A percentile compares a stretch with the other conserved stretches of the same genome.
Evolutionary conservation across 2,113 vertebrate genomes (phyloP).

Genomic region (Sturnus vulgaris): DNA sequence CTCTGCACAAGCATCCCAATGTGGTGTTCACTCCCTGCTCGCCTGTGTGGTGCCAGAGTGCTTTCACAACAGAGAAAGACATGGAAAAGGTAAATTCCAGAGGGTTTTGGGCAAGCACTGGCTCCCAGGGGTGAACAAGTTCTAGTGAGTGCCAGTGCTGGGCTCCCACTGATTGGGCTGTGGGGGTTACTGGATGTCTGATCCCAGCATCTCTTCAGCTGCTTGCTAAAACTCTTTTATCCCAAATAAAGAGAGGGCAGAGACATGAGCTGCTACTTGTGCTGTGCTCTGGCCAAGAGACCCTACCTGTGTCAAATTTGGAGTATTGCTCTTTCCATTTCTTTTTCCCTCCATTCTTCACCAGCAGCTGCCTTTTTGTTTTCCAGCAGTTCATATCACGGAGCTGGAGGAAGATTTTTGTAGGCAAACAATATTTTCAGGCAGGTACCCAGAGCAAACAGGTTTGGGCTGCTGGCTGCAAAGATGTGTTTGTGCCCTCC

Average conservation of each 20-base stretch:
- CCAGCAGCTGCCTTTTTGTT: background rate
- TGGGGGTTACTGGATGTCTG: background rate
- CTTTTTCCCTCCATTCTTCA: background rate
- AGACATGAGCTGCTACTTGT: background rate
- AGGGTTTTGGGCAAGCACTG: background rate
- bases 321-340: background rate
- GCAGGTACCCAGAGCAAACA: background rate
- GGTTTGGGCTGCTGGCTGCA: background rate
- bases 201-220: background rate
- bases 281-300: accelerated
- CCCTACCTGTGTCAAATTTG: background rate
- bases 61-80: background rate
- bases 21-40: background rate
- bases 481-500: accelerated
- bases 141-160: background rate
- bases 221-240: background rate
- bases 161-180: background rate
- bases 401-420: background rate
- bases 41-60: accelerated
- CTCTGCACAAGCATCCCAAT: background rate
- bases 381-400: background rate
- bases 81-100: background rate
- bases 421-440: background rate
- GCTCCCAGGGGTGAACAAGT: background rate
- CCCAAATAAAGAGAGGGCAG: background rate